Percentiles rank a stretch among this genome's conserved stretches.
Evolutionary conservation across 2,113 vertebrate species (phyloP).

Genomic region (Megaceryle torquata): DNA sequence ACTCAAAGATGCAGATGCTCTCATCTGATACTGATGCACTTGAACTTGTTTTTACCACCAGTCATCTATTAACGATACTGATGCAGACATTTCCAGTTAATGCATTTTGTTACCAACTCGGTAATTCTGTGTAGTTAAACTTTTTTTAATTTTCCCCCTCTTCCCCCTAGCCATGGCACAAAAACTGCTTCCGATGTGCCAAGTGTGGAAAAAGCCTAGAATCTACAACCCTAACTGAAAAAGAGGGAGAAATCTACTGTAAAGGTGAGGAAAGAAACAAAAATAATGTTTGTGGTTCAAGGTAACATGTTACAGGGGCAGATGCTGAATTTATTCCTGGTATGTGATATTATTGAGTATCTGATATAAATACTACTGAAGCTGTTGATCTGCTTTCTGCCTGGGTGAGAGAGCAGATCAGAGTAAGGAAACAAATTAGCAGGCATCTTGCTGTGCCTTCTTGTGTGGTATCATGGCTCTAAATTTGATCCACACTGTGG

Average conservation of each 20-base stretch:
- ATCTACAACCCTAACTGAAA: constrained; percentile 94
- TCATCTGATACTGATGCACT: neutral
- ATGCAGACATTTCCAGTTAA: neutral
- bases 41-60: neutral
- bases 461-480: fast-evolving
- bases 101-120: neutral
- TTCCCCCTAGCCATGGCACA: constrained; percentile 87
- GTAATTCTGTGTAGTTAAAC: neutral
- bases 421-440: neutral
- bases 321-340: neutral
- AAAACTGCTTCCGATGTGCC: constrained; percentile 95
- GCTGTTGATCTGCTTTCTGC: neutral
- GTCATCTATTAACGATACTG: neutral
- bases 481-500: neutral
- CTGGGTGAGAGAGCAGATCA: neutral
- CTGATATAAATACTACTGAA: neutral
- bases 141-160: neutral
- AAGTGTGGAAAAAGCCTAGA: constrained; percentile 96
- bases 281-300: neutral
- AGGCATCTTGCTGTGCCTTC: neutral
- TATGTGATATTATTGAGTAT: neutral
- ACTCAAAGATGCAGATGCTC: neutral
- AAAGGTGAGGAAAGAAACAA: constrained; percentile 82
- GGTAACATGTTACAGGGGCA: neutral
- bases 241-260: constrained; percentile 97